A percentile compares a stretch with the other conserved stretches of the same genome.
These are phyloP conservation scores for Leucopternis melanops DNA, from an alignment of 2,113 vertebrate species.

Conservation along the genomic window DNA sequence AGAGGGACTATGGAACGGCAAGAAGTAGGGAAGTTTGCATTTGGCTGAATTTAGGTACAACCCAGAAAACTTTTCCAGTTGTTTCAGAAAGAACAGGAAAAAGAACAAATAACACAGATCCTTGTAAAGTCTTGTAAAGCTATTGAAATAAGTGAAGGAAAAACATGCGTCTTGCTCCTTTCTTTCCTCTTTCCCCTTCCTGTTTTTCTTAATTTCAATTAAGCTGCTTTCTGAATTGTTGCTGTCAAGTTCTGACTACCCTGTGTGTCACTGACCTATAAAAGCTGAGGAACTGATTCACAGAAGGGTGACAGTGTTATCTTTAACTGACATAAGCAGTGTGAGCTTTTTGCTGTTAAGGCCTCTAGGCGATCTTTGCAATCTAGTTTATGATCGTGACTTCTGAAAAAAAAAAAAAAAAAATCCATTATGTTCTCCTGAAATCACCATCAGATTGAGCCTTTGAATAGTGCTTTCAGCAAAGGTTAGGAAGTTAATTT, in stretches of 20 bases:
- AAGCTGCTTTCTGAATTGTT: neutral
- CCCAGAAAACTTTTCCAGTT: neutral
- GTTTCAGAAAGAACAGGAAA: neutral
- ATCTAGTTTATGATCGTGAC: neutral
- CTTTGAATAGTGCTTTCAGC: neutral
- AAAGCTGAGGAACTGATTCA: neutral
- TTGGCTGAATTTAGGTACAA: neutral
- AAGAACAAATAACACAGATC: neutral
- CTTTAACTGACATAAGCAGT: neutral
- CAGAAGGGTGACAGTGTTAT: neutral
- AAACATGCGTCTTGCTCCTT: neutral
- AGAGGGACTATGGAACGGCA: neutral
- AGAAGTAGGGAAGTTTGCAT: neutral
- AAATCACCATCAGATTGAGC: neutral
- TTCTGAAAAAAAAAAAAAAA: neutral
- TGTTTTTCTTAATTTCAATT: neutral
- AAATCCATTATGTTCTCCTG: neutral
- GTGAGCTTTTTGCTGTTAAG: neutral
- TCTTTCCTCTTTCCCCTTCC: neutral
- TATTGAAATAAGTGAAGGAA: neutral
- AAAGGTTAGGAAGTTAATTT: neutral
- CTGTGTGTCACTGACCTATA: neutral
- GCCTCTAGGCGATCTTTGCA: neutral
- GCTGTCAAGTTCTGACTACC: neutral
- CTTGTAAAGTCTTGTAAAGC: neutral